These are phyloP conservation scores for Ceratina japonica DNA, from an alignment of 1,140 invertebrate species.

Conservation along the genomic window DNA sequence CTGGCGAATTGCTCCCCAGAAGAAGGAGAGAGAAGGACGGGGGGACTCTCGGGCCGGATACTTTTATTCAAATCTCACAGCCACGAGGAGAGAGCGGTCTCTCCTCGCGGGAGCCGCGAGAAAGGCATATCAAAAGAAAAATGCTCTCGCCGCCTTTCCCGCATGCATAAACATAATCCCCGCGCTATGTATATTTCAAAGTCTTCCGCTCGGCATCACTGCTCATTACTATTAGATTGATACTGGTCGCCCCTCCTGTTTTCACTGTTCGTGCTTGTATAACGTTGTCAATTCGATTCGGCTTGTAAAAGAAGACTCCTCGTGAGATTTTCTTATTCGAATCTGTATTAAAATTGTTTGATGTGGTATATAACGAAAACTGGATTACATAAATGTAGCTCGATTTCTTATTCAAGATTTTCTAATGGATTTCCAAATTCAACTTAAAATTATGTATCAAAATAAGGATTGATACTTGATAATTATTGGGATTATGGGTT, in stretches of 20 bases:
- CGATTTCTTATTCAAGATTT: too few relatives aligned
- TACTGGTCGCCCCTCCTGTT: constrained; percentile 38
- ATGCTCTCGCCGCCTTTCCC: constrained; percentile 70
- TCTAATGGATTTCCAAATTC: too few relatives aligned
- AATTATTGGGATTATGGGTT: too few relatives aligned
- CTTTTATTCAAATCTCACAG: constrained; percentile 76
- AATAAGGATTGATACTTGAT: too few relatives aligned
- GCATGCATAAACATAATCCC: constrained; percentile 75
- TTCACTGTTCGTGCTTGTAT: neutral
- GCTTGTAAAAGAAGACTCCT: neutral
- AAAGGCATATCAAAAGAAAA: constrained; percentile 75
- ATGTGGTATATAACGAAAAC: too few relatives aligned
- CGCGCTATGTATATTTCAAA: constrained; percentile 75
- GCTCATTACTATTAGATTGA: constrained; percentile 72
- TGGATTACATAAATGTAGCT: too few relatives aligned
- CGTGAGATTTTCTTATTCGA: too few relatives aligned
- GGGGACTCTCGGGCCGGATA: constrained; percentile 56
- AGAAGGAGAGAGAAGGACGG: constrained; percentile 8
- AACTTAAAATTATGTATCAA: too few relatives aligned
- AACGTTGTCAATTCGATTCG: neutral
- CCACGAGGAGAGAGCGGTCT: constrained; percentile 38
- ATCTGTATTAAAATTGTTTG: too few relatives aligned
- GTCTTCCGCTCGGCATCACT: constrained; percentile 61
- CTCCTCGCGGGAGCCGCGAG: constrained; percentile 40
- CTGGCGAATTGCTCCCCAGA: constrained; percentile 62